These are phyloP conservation scores for Carettochelys insculpta DNA, from an alignment of 2,113 vertebrate species.

Conservation along the genomic window DNA sequence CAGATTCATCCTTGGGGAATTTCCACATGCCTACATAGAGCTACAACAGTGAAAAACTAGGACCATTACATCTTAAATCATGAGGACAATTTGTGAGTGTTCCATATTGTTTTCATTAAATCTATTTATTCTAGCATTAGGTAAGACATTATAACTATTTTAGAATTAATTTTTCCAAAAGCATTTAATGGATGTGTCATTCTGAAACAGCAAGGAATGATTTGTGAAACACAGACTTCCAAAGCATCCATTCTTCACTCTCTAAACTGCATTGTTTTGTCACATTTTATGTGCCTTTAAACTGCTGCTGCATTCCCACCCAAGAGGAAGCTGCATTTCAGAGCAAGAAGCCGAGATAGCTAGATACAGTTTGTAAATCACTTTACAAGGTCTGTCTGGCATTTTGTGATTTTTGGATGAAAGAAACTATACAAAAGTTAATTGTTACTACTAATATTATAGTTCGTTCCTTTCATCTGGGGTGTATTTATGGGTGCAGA, in stretches of 20 bases:
- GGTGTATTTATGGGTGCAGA: neutral
- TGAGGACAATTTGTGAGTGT: conserved; percentile 1
- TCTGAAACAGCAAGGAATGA: neutral
- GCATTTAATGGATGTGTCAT: neutral
- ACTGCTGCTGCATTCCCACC: neutral
- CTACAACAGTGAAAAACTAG: conserved; percentile 44
- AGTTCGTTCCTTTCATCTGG: neutral
- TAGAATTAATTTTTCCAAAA: neutral
- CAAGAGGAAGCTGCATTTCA: neutral
- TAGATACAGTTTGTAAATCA: neutral
- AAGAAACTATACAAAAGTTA: neutral
- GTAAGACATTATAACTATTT: neutral
- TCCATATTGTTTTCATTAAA: conserved; percentile 5
- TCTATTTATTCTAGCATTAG: neutral
- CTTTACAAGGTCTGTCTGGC: neutral
- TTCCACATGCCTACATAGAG: conserved; percentile 39
- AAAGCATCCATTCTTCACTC: neutral
- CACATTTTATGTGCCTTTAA: neutral
- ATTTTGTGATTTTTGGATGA: neutral
- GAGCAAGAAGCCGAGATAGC: neutral
- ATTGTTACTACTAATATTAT: neutral
- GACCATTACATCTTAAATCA: conserved; percentile 36
- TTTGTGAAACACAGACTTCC: conserved; percentile 9
- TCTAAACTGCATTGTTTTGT: neutral
- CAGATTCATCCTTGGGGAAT: neutral